These are phyloP conservation scores for Coturnix japonica DNA, from an alignment of 2,113 vertebrate species.

Conservation along the genomic window DNA sequence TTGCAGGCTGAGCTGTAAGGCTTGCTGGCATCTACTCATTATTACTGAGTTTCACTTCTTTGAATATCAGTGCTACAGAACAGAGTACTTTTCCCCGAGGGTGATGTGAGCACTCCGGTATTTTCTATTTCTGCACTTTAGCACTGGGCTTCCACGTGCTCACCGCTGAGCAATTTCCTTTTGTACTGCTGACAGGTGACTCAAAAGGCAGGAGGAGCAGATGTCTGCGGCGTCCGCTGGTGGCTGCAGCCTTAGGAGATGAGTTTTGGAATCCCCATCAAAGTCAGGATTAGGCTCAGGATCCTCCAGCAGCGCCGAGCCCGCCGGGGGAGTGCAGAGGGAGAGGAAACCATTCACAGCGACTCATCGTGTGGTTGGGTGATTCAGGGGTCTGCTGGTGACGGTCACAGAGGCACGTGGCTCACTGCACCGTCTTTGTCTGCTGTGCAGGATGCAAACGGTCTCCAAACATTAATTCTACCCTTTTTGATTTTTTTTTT, in stretches of 20 bases:
- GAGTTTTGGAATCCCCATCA: slow-evolving; percentile 60
- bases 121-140: slow-evolving; percentile 4
- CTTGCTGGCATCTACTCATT: background rate
- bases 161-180: slow-evolving; percentile 74
- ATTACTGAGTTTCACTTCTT: background rate
- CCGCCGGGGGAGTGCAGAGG: background rate
- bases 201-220: slow-evolving; percentile 58
- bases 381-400: slow-evolving; percentile 73
- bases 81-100: slow-evolving; percentile 7
- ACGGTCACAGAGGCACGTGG: slow-evolving; percentile 76
- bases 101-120: background rate
- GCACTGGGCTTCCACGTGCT: slow-evolving; percentile 63
- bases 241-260: slow-evolving; percentile 36
- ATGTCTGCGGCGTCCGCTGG: slow-evolving; percentile 33
- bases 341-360: slow-evolving; percentile 70
- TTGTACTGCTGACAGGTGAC: slow-evolving; percentile 77
- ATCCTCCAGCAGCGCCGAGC: background rate
- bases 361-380: slow-evolving; percentile 69
- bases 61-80: background rate
- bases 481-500: slow-evolving; percentile 66
- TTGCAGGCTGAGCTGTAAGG: slow-evolving; percentile 56
- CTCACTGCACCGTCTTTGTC: slow-evolving; percentile 44
- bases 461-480: slow-evolving; percentile 44
- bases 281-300: slow-evolving; percentile 55
- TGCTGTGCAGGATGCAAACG: slow-evolving; percentile 57